phyloP scores from a whole-genome alignment of 1,140 invertebrate genomes.

The Temnothorax curvispinosus region DNA sequence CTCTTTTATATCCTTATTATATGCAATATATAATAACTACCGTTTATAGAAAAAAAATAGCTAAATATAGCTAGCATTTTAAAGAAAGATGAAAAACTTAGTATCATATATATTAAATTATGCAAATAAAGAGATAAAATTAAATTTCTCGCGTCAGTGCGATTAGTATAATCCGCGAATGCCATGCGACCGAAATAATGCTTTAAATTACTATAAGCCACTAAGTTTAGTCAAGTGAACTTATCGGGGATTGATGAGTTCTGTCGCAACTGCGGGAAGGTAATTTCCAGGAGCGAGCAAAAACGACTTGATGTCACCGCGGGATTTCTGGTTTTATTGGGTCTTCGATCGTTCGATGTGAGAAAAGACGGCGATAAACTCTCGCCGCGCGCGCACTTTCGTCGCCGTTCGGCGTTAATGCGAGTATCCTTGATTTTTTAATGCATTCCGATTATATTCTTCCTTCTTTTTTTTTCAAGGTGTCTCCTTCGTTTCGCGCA shows the following conservation, averaged over 20 bases:
- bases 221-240: conserved; percentile 57
- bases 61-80: background rate
- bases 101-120: background rate
- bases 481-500: background rate
- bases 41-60: background rate
- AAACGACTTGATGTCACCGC: conserved; percentile 45
- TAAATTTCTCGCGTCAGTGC: background rate
- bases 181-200: conserved; percentile 8
- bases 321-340: conserved; percentile 60
- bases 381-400: conserved; percentile 36
- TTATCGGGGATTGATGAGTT: conserved; percentile 64
- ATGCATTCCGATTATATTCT: conserved; percentile 32
- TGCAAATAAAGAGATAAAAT: background rate
- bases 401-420: conserved; percentile 50
- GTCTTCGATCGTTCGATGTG: conserved; percentile 42
- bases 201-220: conserved; percentile 50
- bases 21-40: background rate
- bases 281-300: conserved; percentile 58
- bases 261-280: conserved; percentile 19
- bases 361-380: conserved; percentile 63
- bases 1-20: background rate
- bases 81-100: background rate
- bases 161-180: background rate
- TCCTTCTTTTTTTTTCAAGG: background rate
- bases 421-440: conserved; percentile 54